Evolutionary conservation across 2,888 invertebrate genomes (phyloP).

Genomic region (Drosophila gaucha): DNA sequence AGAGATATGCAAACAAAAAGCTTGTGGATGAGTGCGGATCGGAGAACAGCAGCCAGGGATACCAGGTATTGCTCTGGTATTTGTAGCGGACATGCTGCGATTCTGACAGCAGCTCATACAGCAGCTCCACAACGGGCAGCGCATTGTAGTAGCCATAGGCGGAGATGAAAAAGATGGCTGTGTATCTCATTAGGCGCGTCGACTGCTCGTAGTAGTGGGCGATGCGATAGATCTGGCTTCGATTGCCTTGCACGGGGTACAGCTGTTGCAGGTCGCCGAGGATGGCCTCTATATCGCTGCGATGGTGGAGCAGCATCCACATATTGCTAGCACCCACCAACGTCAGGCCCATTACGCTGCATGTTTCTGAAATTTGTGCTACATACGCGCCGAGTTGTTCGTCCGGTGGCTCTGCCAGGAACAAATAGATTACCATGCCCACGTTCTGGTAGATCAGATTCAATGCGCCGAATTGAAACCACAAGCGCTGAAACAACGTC

Average conservation of each 20-base stretch:
- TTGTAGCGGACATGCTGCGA: conserved; percentile 50
- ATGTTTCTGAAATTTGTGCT: conserved; percentile 56
- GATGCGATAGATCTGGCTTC: conserved; percentile 41
- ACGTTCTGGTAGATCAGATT: conserved; percentile 72
- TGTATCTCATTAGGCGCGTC: conserved; percentile 57
- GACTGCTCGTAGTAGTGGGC: conserved; percentile 56
- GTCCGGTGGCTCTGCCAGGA: conserved; percentile 19
- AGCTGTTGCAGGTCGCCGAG: conserved; percentile 46
- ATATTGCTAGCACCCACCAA: conserved; percentile 67
- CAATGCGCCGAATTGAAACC: conserved; percentile 54
- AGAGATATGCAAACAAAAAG: conserved; percentile 57
- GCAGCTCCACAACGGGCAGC: conserved; percentile 61
- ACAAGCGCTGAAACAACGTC: conserved; percentile 15
- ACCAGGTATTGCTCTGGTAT: conserved; percentile 81
- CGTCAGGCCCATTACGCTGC: conserved; percentile 64
- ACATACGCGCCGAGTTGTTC: conserved; percentile 35
- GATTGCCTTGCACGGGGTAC: not conserved
- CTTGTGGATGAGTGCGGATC: conserved; percentile 33
- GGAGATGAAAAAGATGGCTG: conserved; percentile 58
- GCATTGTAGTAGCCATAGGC: conserved; percentile 67
- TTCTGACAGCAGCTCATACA: conserved; percentile 55
- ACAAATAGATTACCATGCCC: conserved; percentile 65
- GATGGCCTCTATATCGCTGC: conserved; percentile 55
- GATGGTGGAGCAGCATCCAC: conserved; percentile 57
- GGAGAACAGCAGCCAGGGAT: conserved; percentile 73